These are phyloP conservation scores for Eupeodes luniger DNA, from an alignment of 2,888 invertebrate genomes.

Conservation along the genomic window DNA sequence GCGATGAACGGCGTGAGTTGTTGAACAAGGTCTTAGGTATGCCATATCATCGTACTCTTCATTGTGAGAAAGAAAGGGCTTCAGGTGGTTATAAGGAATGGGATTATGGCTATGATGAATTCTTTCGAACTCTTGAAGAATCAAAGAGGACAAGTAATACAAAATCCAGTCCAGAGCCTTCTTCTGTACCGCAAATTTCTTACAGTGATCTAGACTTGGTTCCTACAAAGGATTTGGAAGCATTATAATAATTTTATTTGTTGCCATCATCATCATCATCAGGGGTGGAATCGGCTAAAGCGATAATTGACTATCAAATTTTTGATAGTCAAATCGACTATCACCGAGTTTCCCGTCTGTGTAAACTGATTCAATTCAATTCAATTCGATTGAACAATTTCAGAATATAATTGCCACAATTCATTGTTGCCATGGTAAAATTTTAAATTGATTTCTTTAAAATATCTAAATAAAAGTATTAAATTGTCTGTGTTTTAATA, in stretches of 20 bases:
- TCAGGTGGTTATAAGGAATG: slow-evolving; percentile 78
- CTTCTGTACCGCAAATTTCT: not conserved
- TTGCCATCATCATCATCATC: not conserved
- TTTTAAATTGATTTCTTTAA: too few relatives aligned
- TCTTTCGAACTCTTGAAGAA: slow-evolving; percentile 12
- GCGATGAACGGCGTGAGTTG: slow-evolving; percentile 80
- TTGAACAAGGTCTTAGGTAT: slow-evolving; percentile 82
- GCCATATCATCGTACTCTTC: slow-evolving; percentile 80
- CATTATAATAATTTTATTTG: slow-evolving; percentile 20
- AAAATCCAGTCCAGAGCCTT: not conserved
- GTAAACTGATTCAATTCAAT: too few relatives aligned
- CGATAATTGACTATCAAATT: too few relatives aligned
- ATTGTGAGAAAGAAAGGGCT: slow-evolving; percentile 78
- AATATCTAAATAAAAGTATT: too few relatives aligned
- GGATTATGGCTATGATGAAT: slow-evolving; percentile 79
- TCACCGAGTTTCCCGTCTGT: too few relatives aligned
- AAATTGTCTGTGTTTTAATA: too few relatives aligned
- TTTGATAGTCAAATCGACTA: too few relatives aligned
- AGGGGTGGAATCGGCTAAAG: too few relatives aligned
- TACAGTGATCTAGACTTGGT: slow-evolving; percentile 43
- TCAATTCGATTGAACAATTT: too few relatives aligned
- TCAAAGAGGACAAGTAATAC: not conserved
- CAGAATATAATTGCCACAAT: too few relatives aligned
- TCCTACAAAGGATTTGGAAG: slow-evolving; percentile 26
- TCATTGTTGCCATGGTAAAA: too few relatives aligned